Base-by-base conservation (phyloP, 2,797 vertebrate genomes). In the Eleutherodactylus coqui region DNA sequence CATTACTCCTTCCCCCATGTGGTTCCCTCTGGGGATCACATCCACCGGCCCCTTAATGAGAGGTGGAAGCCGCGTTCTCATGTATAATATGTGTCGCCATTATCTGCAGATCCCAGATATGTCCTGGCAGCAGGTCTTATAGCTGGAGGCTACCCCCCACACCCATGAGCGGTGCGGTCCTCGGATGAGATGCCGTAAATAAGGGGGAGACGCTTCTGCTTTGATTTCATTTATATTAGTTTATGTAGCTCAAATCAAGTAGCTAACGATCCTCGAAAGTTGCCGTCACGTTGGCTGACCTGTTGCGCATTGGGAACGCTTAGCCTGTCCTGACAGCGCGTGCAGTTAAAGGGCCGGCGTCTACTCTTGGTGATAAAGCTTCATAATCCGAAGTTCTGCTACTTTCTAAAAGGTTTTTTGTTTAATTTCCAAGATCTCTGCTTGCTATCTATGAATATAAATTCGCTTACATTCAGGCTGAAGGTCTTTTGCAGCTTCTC, bases 41-140 rank as follows among this genome's bases (percentile, higher is more conserved):
- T 29, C 34, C 24, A 10, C 36, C 36, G 8, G 27, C 49, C 80
- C n/a, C 29, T 24, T 83, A 83, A 69, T 75, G 69, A 83, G 81
- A 53, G 81, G 32, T 58, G 49, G 2, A 58, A 36, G 81, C 53
- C 24, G 69, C 38, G 19, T 45, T 14, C 38, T 45, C 69, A 16
- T 72, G 38, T 72, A 72, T 72, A 72, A 72, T 72, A 27, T 72
- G 69, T 45, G 69, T 43, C 17, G 38, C 43, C 41, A 72, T 72
- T 72, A 72, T 72, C 38, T 13, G 17, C 51, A 53, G 29, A 17
- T 58, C 51, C 51, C 51, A 79, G 17, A 53, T 76, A 21, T 76
- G 27, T 62, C 51, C 21, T 60, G 43, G 1, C 36, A 14, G 77
- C 77, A 41, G 3, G 21, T 60, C 13, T 38, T 79, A 43, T 79